Percentiles rank a stretch among this genome's conserved stretches.
Conservation (phyloP, 2,797 vertebrate species). For the Ibycter americanus region DNA sequence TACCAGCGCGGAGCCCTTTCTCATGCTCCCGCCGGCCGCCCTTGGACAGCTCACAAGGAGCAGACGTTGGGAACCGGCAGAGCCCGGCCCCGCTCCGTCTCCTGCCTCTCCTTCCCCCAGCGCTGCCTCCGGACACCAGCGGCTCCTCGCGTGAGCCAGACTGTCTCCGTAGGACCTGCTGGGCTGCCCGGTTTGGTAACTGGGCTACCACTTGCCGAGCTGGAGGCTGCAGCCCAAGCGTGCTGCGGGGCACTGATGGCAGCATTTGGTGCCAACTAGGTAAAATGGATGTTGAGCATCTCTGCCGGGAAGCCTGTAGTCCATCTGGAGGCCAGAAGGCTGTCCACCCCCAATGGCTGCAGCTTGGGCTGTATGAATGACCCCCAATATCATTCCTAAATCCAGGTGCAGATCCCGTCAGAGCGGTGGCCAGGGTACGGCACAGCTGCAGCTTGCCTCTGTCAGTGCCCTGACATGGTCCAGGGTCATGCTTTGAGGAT, state of each 20-base stretch:
- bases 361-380: rapidly evolving
- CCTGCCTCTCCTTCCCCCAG: background rate
- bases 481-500: background rate
- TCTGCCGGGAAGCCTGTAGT: rapidly evolving
- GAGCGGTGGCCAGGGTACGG: rapidly evolving
- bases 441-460: background rate
- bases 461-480: background rate
- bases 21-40: conserved; percentile 40
- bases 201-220: rapidly evolving
- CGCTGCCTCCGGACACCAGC: background rate
- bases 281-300: background rate
- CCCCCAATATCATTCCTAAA: background rate
- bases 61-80: background rate
- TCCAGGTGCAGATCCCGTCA: background rate
- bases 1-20: conserved; percentile 59
- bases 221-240: background rate
- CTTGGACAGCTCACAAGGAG: conserved; percentile 16
- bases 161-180: background rate
- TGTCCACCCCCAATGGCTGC: background rate
- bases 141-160: background rate
- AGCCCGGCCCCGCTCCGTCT: background rate
- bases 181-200: background rate
- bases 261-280: rapidly evolving
- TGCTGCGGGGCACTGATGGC: rapidly evolving
- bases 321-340: background rate